phyloP scores from a whole-genome alignment of 2,888 invertebrate species.

The Ephialtes manifestator region DNA sequence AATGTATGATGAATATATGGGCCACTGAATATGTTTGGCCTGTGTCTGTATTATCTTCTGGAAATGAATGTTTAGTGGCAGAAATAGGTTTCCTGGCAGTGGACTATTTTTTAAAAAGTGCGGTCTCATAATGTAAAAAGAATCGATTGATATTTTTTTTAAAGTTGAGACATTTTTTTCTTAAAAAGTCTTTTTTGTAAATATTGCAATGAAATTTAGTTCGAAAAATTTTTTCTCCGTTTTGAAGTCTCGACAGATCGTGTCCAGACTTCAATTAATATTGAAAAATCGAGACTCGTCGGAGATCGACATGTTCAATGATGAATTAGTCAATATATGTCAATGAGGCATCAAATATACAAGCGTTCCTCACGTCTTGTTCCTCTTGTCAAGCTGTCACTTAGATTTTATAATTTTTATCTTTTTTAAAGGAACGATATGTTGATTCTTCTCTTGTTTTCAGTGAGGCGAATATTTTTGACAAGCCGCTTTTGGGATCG shows the following conservation, averaged over 20 bases:
- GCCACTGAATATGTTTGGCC: no score
- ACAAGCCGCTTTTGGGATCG: conserved; percentile 28
- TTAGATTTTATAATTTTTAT: conserved; percentile 18
- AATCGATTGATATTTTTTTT: no score
- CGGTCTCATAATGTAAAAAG: no score
- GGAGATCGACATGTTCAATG: conserved; percentile 49
- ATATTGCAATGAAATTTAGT: no score
- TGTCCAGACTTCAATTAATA: conserved; percentile 57
- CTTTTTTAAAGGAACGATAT: neutral
- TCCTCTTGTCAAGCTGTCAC: conserved; percentile 25
- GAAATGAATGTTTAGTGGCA: no score
- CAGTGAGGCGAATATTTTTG: conserved; percentile 11
- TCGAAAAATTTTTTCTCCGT: neutral
- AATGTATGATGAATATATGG: no score
- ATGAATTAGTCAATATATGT: conserved; percentile 61
- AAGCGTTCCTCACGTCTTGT: neutral
- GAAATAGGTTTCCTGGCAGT: no score
- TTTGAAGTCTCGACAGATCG: no score
- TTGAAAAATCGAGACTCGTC: conserved; percentile 52
- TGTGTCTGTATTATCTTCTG: no score
- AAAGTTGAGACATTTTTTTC: no score
- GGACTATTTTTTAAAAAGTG: no score
- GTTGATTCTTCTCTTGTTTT: neutral
- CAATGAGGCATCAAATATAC: conserved; percentile 26
- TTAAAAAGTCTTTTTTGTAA: no score